These are phyloP conservation scores for Phoxinus dragarum DNA, from an alignment of 2,797 vertebrate genomes.

Conservation along the genomic window DNA sequence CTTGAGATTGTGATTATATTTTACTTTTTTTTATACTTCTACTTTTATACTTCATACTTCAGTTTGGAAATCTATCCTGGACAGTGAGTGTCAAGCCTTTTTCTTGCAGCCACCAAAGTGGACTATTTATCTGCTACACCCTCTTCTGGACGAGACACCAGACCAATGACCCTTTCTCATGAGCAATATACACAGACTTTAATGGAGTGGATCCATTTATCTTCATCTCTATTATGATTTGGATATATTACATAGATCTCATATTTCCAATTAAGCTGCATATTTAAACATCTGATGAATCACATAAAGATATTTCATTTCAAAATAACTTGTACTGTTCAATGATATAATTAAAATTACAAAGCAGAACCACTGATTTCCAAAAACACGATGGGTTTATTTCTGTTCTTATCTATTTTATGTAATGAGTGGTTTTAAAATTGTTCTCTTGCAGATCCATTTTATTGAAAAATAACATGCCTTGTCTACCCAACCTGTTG, in stretches of 20 bases:
- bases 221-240: neutral
- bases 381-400: too few relatives aligned
- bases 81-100: too few relatives aligned
- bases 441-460: neutral
- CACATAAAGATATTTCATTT: neutral
- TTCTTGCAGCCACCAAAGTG: too few relatives aligned
- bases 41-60: too few relatives aligned
- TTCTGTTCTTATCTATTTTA: neutral
- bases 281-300: neutral
- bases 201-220: too few relatives aligned
- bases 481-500: rapidly evolving
- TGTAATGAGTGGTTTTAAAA: neutral
- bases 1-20: neutral
- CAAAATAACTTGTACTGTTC: neutral
- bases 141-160: neutral
- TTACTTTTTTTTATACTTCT: too few relatives aligned
- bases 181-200: neutral
- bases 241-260: neutral
- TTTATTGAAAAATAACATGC: rapidly evolving
- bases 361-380: neutral
- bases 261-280: neutral
- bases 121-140: too few relatives aligned
- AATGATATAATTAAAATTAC: neutral
- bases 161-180: neutral
- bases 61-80: too few relatives aligned